These are phyloP conservation scores for Cebidichthys violaceus DNA, from an alignment of 2,113 vertebrate species.

Conservation along the genomic window DNA sequence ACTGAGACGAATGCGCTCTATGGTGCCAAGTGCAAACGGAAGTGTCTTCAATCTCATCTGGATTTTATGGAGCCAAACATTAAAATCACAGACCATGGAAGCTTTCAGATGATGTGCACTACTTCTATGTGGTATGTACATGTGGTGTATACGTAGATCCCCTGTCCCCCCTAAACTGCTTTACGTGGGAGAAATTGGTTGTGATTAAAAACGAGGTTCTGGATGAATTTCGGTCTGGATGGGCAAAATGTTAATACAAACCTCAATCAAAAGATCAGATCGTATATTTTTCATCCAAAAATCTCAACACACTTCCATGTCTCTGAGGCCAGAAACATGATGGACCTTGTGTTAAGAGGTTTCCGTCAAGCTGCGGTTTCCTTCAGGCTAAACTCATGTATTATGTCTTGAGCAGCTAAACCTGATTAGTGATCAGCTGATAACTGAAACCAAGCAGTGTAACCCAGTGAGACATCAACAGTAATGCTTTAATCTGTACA, in stretches of 20 bases:
- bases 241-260: not conserved
- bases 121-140: no score
- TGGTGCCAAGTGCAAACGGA: not conserved
- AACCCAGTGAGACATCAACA: not conserved
- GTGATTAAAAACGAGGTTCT: not conserved
- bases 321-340: not conserved
- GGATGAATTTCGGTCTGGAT: not conserved
- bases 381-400: not conserved
- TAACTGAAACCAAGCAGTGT: not conserved
- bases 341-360: not conserved
- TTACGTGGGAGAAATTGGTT: not conserved
- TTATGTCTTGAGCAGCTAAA: not conserved
- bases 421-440: conserved; percentile 30
- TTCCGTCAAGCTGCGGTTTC: conserved; percentile 3
- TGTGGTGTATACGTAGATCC: no score
- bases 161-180: no score
- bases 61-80: not conserved
- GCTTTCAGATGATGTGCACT: not conserved
- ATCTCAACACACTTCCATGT: not conserved
- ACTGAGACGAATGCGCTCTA: not conserved
- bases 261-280: not conserved
- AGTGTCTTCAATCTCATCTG: not conserved
- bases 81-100: not conserved
- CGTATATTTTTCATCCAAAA: not conserved
- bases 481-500: not conserved